Evolutionary conservation across 1,140 invertebrate genomes (phyloP).

Genomic region (Microplitis demolitor): DNA sequence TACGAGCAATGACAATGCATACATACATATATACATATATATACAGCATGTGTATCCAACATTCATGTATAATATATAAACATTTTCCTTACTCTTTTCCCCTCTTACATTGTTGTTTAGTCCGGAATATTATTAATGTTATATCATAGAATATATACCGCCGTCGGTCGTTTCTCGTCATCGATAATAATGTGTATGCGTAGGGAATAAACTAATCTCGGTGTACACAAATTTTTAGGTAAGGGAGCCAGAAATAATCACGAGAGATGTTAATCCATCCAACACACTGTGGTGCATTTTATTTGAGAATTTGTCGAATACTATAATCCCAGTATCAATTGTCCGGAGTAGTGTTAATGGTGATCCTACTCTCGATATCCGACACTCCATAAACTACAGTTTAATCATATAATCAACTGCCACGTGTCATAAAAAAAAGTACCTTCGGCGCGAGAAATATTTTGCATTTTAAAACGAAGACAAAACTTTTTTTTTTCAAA

Average conservation of each 20-base stretch:
- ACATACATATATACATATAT: not conserved
- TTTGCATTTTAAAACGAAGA: no score
- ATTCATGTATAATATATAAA: no score
- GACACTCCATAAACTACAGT: not conserved
- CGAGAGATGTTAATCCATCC: slow-evolving; percentile 39
- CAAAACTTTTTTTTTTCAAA: no score
- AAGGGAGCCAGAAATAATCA: not conserved
- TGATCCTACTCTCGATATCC: slow-evolving; percentile 7
- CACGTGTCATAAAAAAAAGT: not conserved
- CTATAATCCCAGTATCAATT: slow-evolving; percentile 10
- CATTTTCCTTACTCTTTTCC: not conserved
- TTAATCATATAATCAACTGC: not conserved
- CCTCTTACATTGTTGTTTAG: slow-evolving; percentile 1
- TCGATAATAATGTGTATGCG: no score
- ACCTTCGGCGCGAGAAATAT: no score
- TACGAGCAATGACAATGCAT: slow-evolving; percentile 20
- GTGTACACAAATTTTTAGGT: slow-evolving; percentile 9
- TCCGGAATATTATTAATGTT: slow-evolving; percentile 27
- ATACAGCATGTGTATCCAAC: no score
- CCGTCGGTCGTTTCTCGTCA: not conserved
- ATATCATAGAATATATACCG: slow-evolving; percentile 3
- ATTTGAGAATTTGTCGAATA: slow-evolving; percentile 54
- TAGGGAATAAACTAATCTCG: slow-evolving; percentile 15
- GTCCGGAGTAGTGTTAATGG: slow-evolving; percentile 14
- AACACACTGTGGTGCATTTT: slow-evolving; percentile 51